Percentiles rank a stretch among this genome's conserved stretches.
Conservation (phyloP, 2,888 invertebrate genomes). For the Sturmia bella region DNA sequence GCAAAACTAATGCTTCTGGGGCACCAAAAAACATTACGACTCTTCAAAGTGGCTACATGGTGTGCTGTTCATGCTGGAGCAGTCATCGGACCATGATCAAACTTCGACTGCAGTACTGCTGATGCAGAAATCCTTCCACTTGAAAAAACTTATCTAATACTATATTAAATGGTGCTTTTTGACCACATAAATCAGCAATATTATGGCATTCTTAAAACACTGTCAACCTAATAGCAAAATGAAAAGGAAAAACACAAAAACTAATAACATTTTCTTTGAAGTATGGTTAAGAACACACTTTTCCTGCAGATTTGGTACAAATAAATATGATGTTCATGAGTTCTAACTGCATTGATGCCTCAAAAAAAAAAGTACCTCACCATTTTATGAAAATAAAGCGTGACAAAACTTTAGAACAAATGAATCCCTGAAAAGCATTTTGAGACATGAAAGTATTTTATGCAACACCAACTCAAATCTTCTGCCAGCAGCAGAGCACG, state of each 20-base stretch:
- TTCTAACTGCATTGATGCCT: conserved; percentile 9
- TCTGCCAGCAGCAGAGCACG: conserved; percentile 11
- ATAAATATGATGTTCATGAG: conserved; percentile 26
- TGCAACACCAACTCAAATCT: conserved; percentile 39
- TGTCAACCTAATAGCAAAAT: background rate
- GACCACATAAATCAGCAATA: too few species aligned
- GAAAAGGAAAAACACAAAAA: conserved; percentile 31
- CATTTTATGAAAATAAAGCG: conserved; percentile 32
- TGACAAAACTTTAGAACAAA: background rate
- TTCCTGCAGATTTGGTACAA: conserved; percentile 35
- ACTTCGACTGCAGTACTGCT: too few species aligned
- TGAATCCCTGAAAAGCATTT: conserved; percentile 26
- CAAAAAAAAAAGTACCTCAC: background rate
- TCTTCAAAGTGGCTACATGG: too few species aligned
- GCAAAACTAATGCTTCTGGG: too few species aligned
- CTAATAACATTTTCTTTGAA: conserved; percentile 26
- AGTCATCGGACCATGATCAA: too few species aligned
- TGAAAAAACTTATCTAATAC: too few species aligned
- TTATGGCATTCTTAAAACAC: too few species aligned
- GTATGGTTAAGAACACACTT: conserved; percentile 25
- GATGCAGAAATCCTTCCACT: too few species aligned
- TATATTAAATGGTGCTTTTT: too few species aligned
- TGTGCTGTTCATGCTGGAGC: too few species aligned
- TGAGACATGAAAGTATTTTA: conserved; percentile 38
- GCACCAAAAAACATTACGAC: too few species aligned